Base-by-base conservation (phyloP, 2,888 invertebrate species). In the Agonopterix subpropinquella region DNA sequence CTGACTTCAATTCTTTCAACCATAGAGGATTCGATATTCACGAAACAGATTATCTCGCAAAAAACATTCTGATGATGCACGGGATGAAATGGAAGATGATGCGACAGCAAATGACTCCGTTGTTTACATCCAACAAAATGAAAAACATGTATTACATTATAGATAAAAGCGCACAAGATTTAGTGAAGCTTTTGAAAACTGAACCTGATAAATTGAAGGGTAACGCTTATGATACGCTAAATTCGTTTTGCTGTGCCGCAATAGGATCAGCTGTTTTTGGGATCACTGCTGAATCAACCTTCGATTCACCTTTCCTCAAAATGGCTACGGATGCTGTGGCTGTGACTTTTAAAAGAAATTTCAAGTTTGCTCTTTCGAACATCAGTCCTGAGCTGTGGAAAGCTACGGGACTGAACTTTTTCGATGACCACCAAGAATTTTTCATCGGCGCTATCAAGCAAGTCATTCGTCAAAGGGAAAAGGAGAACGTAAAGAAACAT, bases 371-470 rank as follows among this genome's bases (percentile, higher is more conserved):
- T 1, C 11, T 69, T 0, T 9, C 46, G 0, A 51, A 48, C 44
- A 10, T 64, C 1, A 55, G 54, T 41, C 51, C 48, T 51, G 55
- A 1, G 42, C 58, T 51, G 36, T 64, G 41, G 10, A 72, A 64
- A 53, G 8, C 50, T 0, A 46, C 77, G 1, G 62, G 64, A 11
- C n/a, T 80, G 0, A 71, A 67, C 44, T 35, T 79, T 2, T 79
- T 78, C 47, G 57, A 61, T 13, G 61, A 72, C 0, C 62, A 69
- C 13, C 73, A 81, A 44, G 50, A 68, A 0, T 78, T 76, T 39
- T 82, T 85, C 48, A 67, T 81, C n/a, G 58, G 59, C 11, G 73
- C 76, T 0, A 71, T 82, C 1, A 77, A 77, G 50, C 59, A 76
- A 48, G 65, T 79, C 0, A 64, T 85, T 2, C 61, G 64, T 7